These are phyloP conservation scores for Leptinotarsa tumamoca DNA, from an alignment of 2,888 invertebrate species.

Conservation along the genomic window DNA sequence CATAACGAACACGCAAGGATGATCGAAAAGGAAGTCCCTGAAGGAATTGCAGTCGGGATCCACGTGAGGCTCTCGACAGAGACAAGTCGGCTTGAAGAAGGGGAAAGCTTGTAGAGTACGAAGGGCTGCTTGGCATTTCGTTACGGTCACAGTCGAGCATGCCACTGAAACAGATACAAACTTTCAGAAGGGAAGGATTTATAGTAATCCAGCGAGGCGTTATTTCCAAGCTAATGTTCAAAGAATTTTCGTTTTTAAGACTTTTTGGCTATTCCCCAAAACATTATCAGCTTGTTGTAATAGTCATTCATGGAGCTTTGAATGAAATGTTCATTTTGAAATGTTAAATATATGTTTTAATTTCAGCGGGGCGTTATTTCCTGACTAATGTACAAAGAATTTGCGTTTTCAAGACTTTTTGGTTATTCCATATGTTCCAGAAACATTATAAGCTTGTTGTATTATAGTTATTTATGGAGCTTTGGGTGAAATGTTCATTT, in stretches of 20 bases:
- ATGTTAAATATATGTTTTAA: no score
- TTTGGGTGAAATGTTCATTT: no score
- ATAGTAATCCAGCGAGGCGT: constrained; percentile 38
- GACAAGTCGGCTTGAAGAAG: constrained; percentile 93
- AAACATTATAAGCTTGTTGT: not conserved
- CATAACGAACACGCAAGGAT: constrained; percentile 90
- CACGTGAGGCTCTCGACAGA: constrained; percentile 90
- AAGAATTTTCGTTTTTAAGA: constrained; percentile 36
- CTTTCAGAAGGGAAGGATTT: constrained; percentile 37
- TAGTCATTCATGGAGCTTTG: no score
- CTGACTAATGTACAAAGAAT: constrained; percentile 34
- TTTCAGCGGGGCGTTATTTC: constrained; percentile 30
- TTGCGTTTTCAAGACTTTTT: constrained; percentile 35
- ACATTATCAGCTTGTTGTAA: no score
- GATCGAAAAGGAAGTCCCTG: constrained; percentile 92
- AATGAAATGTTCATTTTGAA: no score
- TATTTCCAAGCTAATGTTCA: constrained; percentile 37
- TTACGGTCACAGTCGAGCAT: constrained; percentile 92
- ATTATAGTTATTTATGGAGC: no score
- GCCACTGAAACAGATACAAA: constrained; percentile 78
- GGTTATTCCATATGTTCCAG: constrained; percentile 14
- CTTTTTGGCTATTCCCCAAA: no score
- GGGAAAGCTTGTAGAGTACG: constrained; percentile 90
- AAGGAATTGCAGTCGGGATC: constrained; percentile 94
- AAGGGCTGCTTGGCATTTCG: constrained; percentile 92